Evolutionary conservation across 92 coral and sea anemone genomes (phyloP), one percentile per base, ranked within the genome.

Genomic region (Porites cylindrica): DNA sequence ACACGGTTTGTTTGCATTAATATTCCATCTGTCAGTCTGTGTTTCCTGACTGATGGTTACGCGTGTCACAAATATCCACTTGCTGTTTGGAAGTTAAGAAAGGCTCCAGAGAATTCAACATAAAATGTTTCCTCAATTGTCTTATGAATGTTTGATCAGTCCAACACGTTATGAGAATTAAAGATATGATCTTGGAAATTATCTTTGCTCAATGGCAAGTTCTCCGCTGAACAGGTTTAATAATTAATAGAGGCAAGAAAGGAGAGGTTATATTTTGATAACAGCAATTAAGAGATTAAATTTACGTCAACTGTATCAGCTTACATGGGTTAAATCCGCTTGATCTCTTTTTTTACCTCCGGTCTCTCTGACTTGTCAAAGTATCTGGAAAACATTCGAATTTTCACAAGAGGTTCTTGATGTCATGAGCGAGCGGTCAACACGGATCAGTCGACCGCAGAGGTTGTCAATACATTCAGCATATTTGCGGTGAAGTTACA

Each of bases 1-100:
- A 83, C 87, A 83, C 19, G 63, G 65, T 66, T 32, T 75, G 60
- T 83, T 83, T 83, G 80, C 87, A 72, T 83, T 73, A 70, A 73
- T 74, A 83, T 50, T 75, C 73, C 63, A 83, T 60, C 87, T 83
- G 87, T 75, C 87, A 73, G 26, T n/a, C 11, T 19, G 26, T 53
- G 78, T 82, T 76, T 78, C 50, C 21, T 54, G 38, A 81, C 47
- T 65, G 85, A 81, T 81, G 51, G 24, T 53, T 77, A 21, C 61
- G 62, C 70, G 88, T 54, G 88, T 75, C 83, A 63, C 84, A 66
- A 76, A 77, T 66, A 76, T 66, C 43, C 52, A 24, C 50, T 50
- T 66, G 75, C 12, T 54, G 47, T 38, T 38, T 38, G 47, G 4
- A 38, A 0, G 47, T 38, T 38, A 38, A 38, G 47, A 38, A 38